Percentiles rank a stretch among this genome's conserved stretches.
These are phyloP conservation scores for Hipposideros larvatus DNA, from an alignment of 2,797 vertebrate genomes.

Conservation along the genomic window DNA sequence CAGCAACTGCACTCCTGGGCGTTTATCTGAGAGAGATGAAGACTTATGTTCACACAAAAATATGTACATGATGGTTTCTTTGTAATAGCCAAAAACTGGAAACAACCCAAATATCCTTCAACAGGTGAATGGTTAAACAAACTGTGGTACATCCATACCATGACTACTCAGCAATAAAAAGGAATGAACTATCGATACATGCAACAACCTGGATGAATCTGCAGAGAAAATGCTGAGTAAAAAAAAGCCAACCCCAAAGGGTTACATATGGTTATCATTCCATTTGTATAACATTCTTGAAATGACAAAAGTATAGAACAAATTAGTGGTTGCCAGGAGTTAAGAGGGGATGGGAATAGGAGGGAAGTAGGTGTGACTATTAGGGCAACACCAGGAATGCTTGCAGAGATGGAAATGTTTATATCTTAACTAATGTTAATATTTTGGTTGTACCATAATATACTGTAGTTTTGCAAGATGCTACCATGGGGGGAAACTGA, in stretches of 20 bases:
- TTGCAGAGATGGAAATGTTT: not conserved
- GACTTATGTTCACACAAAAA: not conserved
- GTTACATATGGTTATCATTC: not conserved
- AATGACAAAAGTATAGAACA: not conserved
- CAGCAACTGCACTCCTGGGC: not conserved
- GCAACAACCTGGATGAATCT: not conserved
- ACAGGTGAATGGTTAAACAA: not conserved
- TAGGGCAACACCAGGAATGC: not conserved
- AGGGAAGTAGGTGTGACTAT: not conserved
- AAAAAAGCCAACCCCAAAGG: not conserved
- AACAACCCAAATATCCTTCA: not conserved
- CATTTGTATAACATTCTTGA: not conserved
- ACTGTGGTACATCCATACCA: not conserved
- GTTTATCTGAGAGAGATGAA: constrained; percentile 29
- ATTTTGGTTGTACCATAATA: not conserved
- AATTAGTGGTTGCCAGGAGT: not conserved
- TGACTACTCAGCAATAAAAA: not conserved
- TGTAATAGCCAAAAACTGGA: not conserved
- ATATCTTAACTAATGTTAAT: not conserved
- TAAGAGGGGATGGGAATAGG: not conserved
- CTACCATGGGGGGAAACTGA: not conserved
- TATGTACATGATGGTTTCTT: not conserved
- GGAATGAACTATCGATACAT: not conserved
- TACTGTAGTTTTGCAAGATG: not conserved
- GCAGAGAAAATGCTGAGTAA: not conserved